Percentiles rank a stretch among this genome's conserved stretches.
Evolutionary conservation across 2,888 invertebrate species (phyloP).

Genomic region (Gryllus longicercus): DNA sequence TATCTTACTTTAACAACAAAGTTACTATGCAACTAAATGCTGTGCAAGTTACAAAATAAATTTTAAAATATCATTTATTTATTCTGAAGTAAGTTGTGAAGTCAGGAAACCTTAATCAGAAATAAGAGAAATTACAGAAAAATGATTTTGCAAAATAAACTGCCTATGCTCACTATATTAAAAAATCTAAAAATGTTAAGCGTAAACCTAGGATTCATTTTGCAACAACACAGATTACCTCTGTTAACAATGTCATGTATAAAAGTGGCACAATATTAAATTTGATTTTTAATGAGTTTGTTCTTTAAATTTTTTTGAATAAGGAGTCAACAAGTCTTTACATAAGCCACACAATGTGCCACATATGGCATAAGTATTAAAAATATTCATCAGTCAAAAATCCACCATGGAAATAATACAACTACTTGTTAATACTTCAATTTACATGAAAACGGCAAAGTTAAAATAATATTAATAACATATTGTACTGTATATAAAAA

Average conservation of each 20-base stretch:
- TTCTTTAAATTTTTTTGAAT: background rate
- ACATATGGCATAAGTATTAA: conserved; percentile 25
- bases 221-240: background rate
- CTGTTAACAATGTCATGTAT: conserved; percentile 6
- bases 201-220: background rate
- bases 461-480: conserved; percentile 17
- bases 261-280: background rate
- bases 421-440: conserved; percentile 31
- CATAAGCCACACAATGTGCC: background rate
- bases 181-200: background rate
- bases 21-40: too few species aligned
- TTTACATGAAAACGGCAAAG: background rate
- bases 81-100: too few species aligned
- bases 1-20: too few species aligned
- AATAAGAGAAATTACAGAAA: too few species aligned
- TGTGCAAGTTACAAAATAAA: too few species aligned
- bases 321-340: background rate
- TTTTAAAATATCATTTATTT: too few species aligned
- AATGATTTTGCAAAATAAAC: too few species aligned
- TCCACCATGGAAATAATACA: conserved; percentile 27
- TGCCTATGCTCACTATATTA: background rate
- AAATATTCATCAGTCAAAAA: conserved; percentile 29
- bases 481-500: conserved; percentile 20
- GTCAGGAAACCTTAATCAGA: too few species aligned
- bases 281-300: background rate